Evolutionary conservation across 2,888 invertebrate genomes (phyloP).

Genomic region (Mesochorus sp.): DNA sequence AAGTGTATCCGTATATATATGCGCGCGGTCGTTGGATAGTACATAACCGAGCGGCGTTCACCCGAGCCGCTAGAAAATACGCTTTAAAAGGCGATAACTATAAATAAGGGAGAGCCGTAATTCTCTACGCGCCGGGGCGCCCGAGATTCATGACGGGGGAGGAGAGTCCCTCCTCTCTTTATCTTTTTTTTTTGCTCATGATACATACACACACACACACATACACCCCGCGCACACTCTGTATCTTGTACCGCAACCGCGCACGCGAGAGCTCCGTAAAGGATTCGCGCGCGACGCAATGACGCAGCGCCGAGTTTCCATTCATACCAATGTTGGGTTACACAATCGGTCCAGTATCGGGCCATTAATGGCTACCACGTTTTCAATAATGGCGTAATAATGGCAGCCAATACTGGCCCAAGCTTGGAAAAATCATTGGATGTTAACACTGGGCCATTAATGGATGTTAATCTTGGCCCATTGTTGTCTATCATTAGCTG

Average conservation of each 20-base stretch:
- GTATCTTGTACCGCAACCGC: constrained; percentile 1
- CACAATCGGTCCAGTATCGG: no score
- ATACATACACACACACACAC: constrained; percentile 24
- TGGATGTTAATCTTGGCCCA: no score
- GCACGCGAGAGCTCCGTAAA: constrained; percentile 3
- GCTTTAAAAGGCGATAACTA: constrained; percentile 72
- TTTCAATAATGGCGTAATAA: no score
- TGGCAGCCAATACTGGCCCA: no score
- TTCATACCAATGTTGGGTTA: not conserved
- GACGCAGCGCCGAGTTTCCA: constrained; percentile 23
- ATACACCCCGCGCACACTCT: constrained; percentile 3
- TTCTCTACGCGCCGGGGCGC: constrained; percentile 65
- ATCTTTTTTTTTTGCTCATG: constrained; percentile 31
- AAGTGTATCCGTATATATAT: constrained; percentile 18
- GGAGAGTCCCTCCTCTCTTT: constrained; percentile 25
- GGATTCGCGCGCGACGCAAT: constrained; percentile 33
- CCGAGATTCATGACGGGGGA: constrained; percentile 65
- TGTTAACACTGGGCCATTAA: no score
- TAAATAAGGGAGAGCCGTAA: constrained; percentile 70
- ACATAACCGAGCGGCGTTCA: constrained; percentile 53
- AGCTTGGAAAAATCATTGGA: no score
- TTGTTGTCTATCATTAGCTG: no score
- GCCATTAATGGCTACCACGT: no score
- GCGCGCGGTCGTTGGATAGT: constrained; percentile 17
- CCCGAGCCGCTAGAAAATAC: constrained; percentile 68